Conservation (phyloP, 2,113 vertebrate species). For the Ceyx cyanopectus region DNA sequence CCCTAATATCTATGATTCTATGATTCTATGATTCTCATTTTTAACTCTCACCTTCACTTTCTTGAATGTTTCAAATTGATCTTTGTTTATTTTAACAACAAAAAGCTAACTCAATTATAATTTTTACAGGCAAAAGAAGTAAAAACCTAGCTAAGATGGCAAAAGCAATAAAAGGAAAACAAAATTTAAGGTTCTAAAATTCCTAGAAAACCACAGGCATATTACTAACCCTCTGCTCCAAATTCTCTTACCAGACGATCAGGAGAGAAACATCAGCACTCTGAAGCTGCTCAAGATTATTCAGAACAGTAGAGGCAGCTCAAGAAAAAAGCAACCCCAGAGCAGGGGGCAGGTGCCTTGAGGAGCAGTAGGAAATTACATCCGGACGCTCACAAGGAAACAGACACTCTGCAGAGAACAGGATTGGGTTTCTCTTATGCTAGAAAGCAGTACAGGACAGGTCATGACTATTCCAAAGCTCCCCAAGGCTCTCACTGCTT, state of each 20-base stretch:
- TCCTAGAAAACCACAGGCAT: conserved; percentile 9
- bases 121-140: not conserved
- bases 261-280: not conserved
- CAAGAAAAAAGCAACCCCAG: conserved; percentile 38
- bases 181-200: conserved; percentile 14
- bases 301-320: not conserved
- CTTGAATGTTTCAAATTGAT: not conserved
- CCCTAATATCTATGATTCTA: too few species aligned
- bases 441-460: conserved; percentile 21
- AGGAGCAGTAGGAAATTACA: conserved; percentile 36
- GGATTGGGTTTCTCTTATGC: conserved; percentile 46
- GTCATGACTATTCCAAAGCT: conserved; percentile 55
- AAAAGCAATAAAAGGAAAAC: not conserved
- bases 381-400: conserved; percentile 38
- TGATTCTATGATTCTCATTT: not conserved
- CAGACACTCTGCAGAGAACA: conserved; percentile 3
- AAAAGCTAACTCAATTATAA: not conserved
- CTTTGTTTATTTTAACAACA: not conserved
- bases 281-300: not conserved
- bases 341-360: conserved; percentile 24
- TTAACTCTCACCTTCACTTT: not conserved
- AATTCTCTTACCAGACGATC: not conserved
- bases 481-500: conserved; percentile 43
- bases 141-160: conserved; percentile 9
- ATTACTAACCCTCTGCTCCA: not conserved